These are phyloP conservation scores for Pseudorasbora parva DNA, from an alignment of 2,113 vertebrate species.

Conservation along the genomic window DNA sequence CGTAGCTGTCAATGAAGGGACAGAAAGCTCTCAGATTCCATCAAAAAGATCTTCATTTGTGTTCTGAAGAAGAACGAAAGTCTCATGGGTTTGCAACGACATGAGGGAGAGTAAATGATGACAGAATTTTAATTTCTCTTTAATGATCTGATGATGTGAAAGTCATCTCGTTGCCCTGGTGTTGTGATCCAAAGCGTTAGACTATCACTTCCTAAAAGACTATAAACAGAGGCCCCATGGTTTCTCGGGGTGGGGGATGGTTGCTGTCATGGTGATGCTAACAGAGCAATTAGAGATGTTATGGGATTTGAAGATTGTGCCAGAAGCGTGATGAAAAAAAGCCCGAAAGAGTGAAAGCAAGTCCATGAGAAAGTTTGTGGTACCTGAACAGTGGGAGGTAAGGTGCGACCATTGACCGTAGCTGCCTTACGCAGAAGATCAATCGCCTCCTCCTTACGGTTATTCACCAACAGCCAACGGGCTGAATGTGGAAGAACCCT, in stretches of 20 bases:
- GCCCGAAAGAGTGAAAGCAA: conserved; percentile 3
- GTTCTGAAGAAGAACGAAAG: too few species aligned
- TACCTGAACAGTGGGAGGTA: conserved; percentile 72
- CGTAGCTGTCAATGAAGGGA: too few species aligned
- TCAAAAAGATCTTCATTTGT: too few species aligned
- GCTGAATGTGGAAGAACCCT: conserved; percentile 86
- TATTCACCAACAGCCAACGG: conserved; percentile 83
- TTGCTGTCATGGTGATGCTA: conserved; percentile 40
- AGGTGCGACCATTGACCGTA: conserved; percentile 70
- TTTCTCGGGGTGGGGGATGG: conserved; percentile 38
- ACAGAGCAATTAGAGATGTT: conserved; percentile 25
- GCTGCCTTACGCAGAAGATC: conserved; percentile 80
- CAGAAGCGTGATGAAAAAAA: conserved; percentile 13
- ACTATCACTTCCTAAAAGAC: conserved; percentile 36
- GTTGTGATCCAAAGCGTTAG: conserved; percentile 34
- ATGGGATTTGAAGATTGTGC: conserved; percentile 16
- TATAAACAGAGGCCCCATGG: conserved; percentile 18
- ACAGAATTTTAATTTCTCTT: too few species aligned
- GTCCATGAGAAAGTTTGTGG: background rate
- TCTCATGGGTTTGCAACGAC: too few species aligned
- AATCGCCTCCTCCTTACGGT: conserved; percentile 81
- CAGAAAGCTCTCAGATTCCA: too few species aligned
- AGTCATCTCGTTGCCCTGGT: conserved; percentile 29
- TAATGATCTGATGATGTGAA: conserved; percentile 17
- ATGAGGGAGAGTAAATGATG: too few species aligned